Conservation (phyloP, 2,797 vertebrate species). For the Adrianichthys oophorus region DNA sequence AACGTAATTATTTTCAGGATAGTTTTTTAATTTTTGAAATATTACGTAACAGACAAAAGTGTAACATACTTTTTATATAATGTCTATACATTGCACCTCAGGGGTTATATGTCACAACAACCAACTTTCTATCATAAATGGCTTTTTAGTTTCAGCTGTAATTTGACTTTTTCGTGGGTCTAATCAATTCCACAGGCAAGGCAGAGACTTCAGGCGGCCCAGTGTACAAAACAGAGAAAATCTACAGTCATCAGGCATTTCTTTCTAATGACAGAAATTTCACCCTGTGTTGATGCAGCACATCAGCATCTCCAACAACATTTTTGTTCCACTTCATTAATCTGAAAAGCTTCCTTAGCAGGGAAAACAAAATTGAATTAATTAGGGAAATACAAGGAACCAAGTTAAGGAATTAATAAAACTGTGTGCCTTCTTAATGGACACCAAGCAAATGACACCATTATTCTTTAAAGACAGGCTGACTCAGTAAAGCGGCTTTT, state of each 20-base stretch:
- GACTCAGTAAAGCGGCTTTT: constrained; percentile 61
- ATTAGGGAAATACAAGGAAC: constrained; percentile 83
- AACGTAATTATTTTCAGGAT: no score
- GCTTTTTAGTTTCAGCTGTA: constrained; percentile 43
- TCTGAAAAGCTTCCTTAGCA: constrained; percentile 80
- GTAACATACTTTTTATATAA: no score
- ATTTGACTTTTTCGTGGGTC: constrained; percentile 67
- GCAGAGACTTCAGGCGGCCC: constrained; percentile 64
- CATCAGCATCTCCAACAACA: constrained; percentile 79
- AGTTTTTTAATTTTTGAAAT: no score
- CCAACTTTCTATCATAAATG: not conserved
- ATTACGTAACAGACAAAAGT: no score
- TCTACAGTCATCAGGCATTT: constrained; percentile 78
- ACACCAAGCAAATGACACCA: constrained; percentile 80
- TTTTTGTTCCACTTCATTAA: constrained; percentile 84
- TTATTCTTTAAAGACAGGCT: constrained; percentile 76
- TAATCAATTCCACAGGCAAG: constrained; percentile 76
- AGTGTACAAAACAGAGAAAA: not conserved
- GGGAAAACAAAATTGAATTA: constrained; percentile 86
- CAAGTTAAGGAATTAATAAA: constrained; percentile 88
- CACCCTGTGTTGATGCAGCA: constrained; percentile 77
- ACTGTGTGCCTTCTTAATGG: constrained; percentile 80
- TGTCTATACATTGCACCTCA: not conserved
- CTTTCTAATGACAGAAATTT: constrained; percentile 79
- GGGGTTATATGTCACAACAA: not conserved